Conservation (phyloP, 37 sponge, comb jelly and placozoan genomes). For the Beroe ovata region DNA sequence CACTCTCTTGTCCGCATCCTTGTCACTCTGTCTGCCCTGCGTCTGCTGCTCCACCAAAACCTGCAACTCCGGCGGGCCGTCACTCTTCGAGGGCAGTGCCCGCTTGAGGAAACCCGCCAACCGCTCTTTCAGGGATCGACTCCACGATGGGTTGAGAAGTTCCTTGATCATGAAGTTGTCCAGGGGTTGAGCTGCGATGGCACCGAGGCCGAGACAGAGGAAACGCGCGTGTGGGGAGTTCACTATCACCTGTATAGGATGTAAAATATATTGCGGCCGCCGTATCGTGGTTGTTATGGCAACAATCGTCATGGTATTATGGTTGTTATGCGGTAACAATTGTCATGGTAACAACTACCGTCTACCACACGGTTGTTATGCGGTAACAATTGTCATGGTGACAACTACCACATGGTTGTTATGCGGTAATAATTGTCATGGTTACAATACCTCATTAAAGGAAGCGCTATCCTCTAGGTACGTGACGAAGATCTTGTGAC, state of each 20-base stretch:
- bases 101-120: not conserved
- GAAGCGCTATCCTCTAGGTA: conserved; percentile 52
- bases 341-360: too few species aligned
- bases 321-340: too few species aligned
- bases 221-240: conserved; percentile 53
- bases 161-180: conserved; percentile 68
- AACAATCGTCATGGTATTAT: too few species aligned
- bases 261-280: too few species aligned
- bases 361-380: too few species aligned
- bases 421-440: not conserved
- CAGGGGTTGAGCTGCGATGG: conserved; percentile 16
- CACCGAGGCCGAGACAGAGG: conserved; percentile 35
- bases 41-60: not conserved
- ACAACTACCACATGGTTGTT: too few species aligned
- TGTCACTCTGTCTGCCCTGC: conserved; percentile 2
- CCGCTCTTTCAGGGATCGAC: not conserved
- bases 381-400: too few species aligned
- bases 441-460: conserved; percentile 1
- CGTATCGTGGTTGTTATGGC: too few species aligned
- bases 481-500: conserved; percentile 10
- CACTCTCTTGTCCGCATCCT: conserved; percentile 8
- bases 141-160: conserved; percentile 30
- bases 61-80: not conserved
- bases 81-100: not conserved
- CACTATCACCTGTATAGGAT: conserved; percentile 37